Evolutionary conservation across 1,140 invertebrate genomes (phyloP), one percentile per base, ranked within the genome.

Genomic region (Solenopsis fugax): DNA sequence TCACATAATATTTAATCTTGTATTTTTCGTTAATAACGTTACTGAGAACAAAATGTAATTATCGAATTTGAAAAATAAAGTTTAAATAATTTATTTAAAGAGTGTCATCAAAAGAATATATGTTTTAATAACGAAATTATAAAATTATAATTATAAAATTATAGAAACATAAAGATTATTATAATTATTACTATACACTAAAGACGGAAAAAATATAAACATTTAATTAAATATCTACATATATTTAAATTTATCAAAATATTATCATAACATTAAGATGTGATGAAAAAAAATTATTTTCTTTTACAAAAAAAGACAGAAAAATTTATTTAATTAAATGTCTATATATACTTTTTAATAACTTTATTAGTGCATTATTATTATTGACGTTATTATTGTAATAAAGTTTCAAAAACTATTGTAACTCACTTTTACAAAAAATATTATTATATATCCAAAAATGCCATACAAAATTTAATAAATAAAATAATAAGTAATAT

Each of bases 31-130:
- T 45, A 41, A 58, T 58, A 0, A 16, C 10, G 10, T 64, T 64
- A 64, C 16, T 16, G 2, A 29, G 2, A 29, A 72, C 3, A 52
- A 29, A 48, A 56, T 24, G 7, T 48, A 48, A 48, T 72, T 72
- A 10, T 52, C 1, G 4, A 7, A 76, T 60, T 76, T 76, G 9
- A 58, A 64, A 58, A 56, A 75, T 37, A 75, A 45, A 76, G 60
- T 5, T 76, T 29, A n/a, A 76, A 76, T 56, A 60, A 45, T 60
- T 13, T 13, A 60, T 58, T 24, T 21, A 58, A 29, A 29, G 29
- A 29, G 29, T 29, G 12, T 41, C 16, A 45, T 69, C 6, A 45
- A 13, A 18, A 62, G 37, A 34, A 58, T 58, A 5, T 24, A 6
- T 69, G 6, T 69, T 13, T 4, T 16, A 71, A 50, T 50, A 24